Conservation (phyloP, 2,888 invertebrate species). For the Cylloceria caligata region DNA sequence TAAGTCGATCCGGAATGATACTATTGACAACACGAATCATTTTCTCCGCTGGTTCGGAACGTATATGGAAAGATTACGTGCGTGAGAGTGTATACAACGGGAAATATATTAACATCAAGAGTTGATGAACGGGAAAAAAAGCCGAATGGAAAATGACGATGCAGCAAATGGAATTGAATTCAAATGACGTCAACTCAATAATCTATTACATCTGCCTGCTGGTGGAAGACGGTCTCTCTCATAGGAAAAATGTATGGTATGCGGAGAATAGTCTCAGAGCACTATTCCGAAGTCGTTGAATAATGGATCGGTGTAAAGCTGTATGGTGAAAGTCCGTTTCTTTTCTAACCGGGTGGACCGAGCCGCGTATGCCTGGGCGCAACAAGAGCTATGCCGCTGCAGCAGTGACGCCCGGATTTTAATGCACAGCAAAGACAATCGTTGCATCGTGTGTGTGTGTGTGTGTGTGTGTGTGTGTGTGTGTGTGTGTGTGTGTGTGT, state of each 20-base stretch:
- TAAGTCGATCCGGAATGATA: constrained; percentile 54
- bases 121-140: constrained; percentile 25
- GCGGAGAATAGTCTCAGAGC: constrained; percentile 19
- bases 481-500: too few species aligned
- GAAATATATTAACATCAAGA: neutral
- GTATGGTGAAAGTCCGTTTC: constrained; percentile 76
- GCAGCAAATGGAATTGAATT: constrained; percentile 48
- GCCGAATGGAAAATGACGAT: constrained; percentile 9
- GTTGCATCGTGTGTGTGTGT: constrained; percentile 17
- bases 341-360: constrained; percentile 71
- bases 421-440: constrained; percentile 47
- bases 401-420: constrained; percentile 42
- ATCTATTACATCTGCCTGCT: constrained; percentile 70
- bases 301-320: constrained; percentile 77
- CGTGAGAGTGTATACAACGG: neutral
- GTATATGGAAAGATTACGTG: constrained; percentile 37
- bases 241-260: neutral
- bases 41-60: constrained; percentile 49
- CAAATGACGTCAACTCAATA: constrained; percentile 74
- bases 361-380: constrained; percentile 32
- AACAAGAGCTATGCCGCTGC: constrained; percentile 22
- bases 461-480: too few species aligned
- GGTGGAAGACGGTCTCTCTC: neutral
- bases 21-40: constrained; percentile 57
- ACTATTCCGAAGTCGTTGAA: constrained; percentile 69